phyloP scores from a whole-genome alignment of 2,888 invertebrate species.

The Glyphotaelius pellucidus region DNA sequence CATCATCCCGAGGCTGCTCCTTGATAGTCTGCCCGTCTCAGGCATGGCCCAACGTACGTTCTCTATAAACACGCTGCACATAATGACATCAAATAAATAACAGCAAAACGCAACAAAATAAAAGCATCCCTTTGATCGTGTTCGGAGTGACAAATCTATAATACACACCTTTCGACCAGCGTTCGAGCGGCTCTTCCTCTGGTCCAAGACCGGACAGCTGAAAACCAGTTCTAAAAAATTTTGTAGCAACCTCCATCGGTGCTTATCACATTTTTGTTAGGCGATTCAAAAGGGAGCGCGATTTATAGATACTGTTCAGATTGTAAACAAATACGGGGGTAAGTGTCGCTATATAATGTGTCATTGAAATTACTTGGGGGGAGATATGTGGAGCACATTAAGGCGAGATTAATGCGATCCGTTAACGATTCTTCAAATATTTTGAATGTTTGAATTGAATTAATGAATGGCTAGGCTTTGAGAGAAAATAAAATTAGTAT shows the following conservation, averaged over 20 bases:
- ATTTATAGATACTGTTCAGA: conserved; percentile 58
- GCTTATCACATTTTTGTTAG: conserved; percentile 55
- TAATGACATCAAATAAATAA: not conserved
- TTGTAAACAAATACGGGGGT: conserved; percentile 58
- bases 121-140: not conserved
- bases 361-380: conserved; percentile 39
- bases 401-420: conserved; percentile 31
- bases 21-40: conserved; percentile 32
- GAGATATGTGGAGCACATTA: conserved; percentile 33
- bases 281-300: conserved; percentile 54
- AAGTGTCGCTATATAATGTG: conserved; percentile 44
- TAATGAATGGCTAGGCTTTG: not conserved
- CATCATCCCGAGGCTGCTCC: conserved; percentile 26
- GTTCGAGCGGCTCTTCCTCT: not conserved
- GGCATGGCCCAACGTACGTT: conserved; percentile 5
- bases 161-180: conserved; percentile 44
- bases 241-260: conserved; percentile 54
- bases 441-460: not conserved
- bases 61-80: not conserved
- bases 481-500: not conserved
- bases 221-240: conserved; percentile 62
- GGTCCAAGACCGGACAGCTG: conserved; percentile 50
- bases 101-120: conserved; percentile 9
- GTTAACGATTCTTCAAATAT: conserved; percentile 21
- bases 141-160: not conserved